Evolutionary conservation across 2,113 vertebrate genomes (phyloP).

Genomic region (Gymnobelideus leadbeateri): DNA sequence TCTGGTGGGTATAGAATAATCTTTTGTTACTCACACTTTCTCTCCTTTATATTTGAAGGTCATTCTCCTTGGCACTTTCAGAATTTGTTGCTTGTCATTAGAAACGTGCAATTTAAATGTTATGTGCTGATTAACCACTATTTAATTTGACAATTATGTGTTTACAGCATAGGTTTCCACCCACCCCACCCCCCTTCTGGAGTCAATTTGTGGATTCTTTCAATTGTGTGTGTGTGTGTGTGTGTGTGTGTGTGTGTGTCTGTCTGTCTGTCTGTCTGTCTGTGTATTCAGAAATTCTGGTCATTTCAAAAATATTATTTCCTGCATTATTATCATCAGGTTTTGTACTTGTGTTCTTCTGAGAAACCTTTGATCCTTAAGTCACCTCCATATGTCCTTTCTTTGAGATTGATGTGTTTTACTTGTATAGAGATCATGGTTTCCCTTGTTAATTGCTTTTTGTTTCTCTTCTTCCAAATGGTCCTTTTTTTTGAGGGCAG

Average conservation of each 20-base stretch:
- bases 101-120: not conserved
- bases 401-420: not conserved
- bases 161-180: rapidly evolving
- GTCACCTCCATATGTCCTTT: too few species aligned
- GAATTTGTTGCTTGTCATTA: not conserved
- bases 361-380: not conserved
- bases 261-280: too few species aligned
- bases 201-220: not conserved
- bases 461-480: not conserved
- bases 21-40: not conserved
- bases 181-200: rapidly evolving
- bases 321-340: not conserved
- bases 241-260: too few species aligned
- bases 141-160: not conserved
- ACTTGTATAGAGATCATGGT: not conserved
- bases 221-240: not conserved
- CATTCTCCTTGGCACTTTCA: not conserved
- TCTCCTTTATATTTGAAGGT: not conserved
- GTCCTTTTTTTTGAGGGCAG: not conserved
- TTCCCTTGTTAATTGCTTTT: not conserved
- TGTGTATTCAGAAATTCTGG: not conserved
- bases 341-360: not conserved
- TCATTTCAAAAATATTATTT: not conserved
- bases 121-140: not conserved
- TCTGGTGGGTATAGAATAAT: not conserved